Conservation (phyloP, 2,888 invertebrate genomes). For the Synergus gifuensis region DNA sequence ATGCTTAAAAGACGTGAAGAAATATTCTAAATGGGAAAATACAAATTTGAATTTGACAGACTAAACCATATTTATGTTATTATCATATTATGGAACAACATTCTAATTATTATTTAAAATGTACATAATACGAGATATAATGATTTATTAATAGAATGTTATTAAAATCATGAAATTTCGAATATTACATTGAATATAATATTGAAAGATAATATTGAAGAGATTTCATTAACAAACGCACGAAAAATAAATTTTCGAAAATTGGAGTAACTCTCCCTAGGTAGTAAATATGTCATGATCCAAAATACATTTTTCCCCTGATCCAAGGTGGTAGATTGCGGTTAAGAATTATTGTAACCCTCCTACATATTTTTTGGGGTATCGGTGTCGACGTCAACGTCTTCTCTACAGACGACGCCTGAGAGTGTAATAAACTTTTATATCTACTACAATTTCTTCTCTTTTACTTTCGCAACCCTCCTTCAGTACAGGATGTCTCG, state of each 20-base stretch:
- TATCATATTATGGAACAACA: no score
- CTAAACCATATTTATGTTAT: no score
- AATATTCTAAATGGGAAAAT: no score
- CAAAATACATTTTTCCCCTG: slow-evolving; percentile 8
- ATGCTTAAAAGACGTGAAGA: no score
- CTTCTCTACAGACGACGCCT: slow-evolving; percentile 15
- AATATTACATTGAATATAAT: no score
- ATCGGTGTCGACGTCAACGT: slow-evolving; percentile 23
- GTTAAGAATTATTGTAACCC: slow-evolving; percentile 22
- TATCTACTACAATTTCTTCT: slow-evolving; percentile 32
- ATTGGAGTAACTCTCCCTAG: not conserved
- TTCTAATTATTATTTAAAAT: no score
- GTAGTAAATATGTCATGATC: not conserved
- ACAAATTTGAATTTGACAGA: no score
- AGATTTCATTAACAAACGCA: not conserved
- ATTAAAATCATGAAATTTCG: no score
- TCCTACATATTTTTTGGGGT: slow-evolving; percentile 29
- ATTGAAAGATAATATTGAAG: no score
- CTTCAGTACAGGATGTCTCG: slow-evolving; percentile 25
- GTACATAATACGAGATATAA: no score
- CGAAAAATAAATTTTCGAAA: slow-evolving; percentile 1
- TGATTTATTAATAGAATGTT: no score
- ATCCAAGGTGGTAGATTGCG: slow-evolving; percentile 6
- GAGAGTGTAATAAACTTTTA: slow-evolving; percentile 40
- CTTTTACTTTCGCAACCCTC: slow-evolving; percentile 20